Evolutionary conservation across 1,140 invertebrate genomes (phyloP), one percentile per base, ranked within the genome.

Genomic region (Eriocheir sinensis): DNA sequence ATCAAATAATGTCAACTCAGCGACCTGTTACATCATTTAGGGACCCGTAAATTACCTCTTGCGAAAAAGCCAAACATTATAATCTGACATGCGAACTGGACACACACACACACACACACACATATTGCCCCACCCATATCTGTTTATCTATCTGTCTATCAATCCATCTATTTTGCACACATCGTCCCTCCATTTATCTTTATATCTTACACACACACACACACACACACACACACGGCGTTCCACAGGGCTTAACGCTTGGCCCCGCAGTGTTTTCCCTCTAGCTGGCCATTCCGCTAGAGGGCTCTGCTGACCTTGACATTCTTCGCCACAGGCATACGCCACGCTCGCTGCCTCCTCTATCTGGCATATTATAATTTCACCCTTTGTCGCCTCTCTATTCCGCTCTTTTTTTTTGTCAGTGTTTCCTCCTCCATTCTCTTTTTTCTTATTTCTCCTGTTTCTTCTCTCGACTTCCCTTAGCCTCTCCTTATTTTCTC

Each of bases 221-320:
- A 72, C 60, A 72, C 60, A 72, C 60, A 72, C 60, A 72, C 60
- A 72, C 60, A 72, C 60, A 72, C 60, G 60, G 60, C 60, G 60
- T 72, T 12, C 60, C 60, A 4, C 60, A 72, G 8, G 27, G 60
- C 2, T 2, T 72, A 8, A 72, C 60, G 60, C 60, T 27, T n/a
- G 8, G 6, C 60, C 27, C 60, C n/a, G 6, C 1, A 72, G 60
- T 21, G 21, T 72, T 72, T 21, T n/a, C 6, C 17, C 21, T n/a
- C n/a, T n/a, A n/a, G 60, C 60, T n/a, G 60, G 0, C 60, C 60
- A n/a, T 21, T 72, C 60, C 60, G 53, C 53, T 15, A 60, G 53
- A 27, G 4, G 21, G 53, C 8, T 60, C 21, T 21, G 21, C 53
- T n/a, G 60, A 72, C 60, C 60, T 72, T 72, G 60, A 72, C 60